Base-by-base conservation (phyloP, 1,140 invertebrate genomes). In the Trialeurodes vaporariorum region DNA sequence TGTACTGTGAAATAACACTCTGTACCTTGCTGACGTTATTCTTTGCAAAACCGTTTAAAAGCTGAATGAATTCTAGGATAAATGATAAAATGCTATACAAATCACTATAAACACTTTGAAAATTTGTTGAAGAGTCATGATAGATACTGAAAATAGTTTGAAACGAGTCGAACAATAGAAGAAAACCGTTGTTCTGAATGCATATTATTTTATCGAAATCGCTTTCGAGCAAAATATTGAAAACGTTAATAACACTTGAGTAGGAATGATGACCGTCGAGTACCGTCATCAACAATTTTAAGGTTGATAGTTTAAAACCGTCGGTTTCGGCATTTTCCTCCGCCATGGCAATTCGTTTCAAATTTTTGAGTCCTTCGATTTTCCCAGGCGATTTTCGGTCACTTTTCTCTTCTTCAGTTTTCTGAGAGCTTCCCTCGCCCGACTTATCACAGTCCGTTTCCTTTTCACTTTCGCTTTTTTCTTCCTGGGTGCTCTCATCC, bases 61-160 rank as follows among this genome's bases (percentile, higher is more conserved):
- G 17, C 17, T 49, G 34, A 49, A 49, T 49, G 34, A 49, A 49
- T 49, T 49, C 34, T 17, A 49, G 34, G 34, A 49, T 49, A 49
- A 9, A 49, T 49, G 34, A 49, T 49, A 49, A 17, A 5, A 49
- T 17, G 17, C 17, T 5, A 49, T 49, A 17, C 17, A 49, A 49
- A 17, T 49, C 34, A 17, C 5, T 49, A 17, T 49, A 49, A 17
- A 49, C 34, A 49, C 34, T 49, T 49, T 49, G 34, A 49, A 49
- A 49, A 17, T 49, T 49, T 49, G 34, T 17, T 2, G 91, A 93
- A 21, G 93, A 92, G 78, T 96, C 93, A 73, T 96, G 92, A 75
- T 94, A 91, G 89, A 96, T 94, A 71, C 92, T 88, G 80, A 95
- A 92, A 66, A 96, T 79, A 70, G 92, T 94, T 77, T 91, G 89